Percentiles rank a stretch among this genome's conserved stretches.
phyloP scores from a whole-genome alignment of 2,113 vertebrate species.

The Neotoma lepida region DNA sequence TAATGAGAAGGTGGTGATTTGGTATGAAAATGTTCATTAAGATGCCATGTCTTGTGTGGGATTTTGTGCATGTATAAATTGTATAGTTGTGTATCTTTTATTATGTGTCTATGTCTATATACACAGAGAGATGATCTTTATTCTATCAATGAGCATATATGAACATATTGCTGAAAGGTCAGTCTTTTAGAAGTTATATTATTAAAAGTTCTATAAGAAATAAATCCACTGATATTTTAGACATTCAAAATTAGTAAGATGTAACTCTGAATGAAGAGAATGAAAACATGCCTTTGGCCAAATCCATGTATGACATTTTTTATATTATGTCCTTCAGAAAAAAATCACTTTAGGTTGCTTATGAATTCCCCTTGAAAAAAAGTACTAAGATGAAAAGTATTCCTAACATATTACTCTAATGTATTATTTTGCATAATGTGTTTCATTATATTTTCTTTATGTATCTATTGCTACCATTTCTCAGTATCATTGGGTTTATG shows the following conservation, averaged over 20 bases:
- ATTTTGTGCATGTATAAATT: neutral
- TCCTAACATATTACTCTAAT: slow-evolving; percentile 2
- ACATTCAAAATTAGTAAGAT: slow-evolving; percentile 33
- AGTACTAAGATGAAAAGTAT: slow-evolving; percentile 43
- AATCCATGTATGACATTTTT: slow-evolving; percentile 39
- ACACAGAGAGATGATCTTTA: neutral
- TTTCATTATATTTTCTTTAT: slow-evolving; percentile 35
- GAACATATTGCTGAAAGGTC: slow-evolving; percentile 5
- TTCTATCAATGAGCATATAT: neutral
- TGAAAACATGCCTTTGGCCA: slow-evolving; percentile 58
- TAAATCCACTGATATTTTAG: slow-evolving; percentile 59
- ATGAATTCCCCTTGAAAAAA: slow-evolving; percentile 38
- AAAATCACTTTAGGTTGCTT: slow-evolving; percentile 42
- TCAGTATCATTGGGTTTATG: slow-evolving; percentile 48
- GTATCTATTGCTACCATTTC: neutral
- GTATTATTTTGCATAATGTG: neutral
- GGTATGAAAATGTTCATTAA: neutral
- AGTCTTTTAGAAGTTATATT: neutral
- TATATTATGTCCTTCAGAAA: slow-evolving; percentile 23
- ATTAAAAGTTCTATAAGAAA: slow-evolving; percentile 41
- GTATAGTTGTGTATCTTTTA: neutral
- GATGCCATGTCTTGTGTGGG: neutral
- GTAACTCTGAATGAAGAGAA: slow-evolving; percentile 21
- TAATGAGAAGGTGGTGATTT: neutral
- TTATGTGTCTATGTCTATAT: neutral